phyloP scores from a whole-genome alignment of 1,140 invertebrate genomes.

The Pseudomyrmex concolor region DNA sequence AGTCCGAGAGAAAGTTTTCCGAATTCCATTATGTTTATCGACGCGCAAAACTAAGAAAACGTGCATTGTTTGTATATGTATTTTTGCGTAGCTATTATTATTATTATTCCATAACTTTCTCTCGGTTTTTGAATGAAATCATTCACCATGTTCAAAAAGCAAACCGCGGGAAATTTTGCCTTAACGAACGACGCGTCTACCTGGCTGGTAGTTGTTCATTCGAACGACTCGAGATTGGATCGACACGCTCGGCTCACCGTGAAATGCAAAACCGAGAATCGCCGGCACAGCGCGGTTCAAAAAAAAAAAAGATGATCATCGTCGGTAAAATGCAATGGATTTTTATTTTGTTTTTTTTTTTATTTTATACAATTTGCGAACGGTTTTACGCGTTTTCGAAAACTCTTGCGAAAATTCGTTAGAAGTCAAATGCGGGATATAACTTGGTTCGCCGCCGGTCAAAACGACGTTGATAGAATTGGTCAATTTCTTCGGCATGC shows the following conservation, averaged over 20 bases:
- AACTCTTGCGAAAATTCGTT: not conserved
- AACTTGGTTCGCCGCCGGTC: conserved; percentile 29
- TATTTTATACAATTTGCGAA: too few species aligned
- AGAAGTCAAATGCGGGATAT: too few species aligned
- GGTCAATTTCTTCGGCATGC: conserved; percentile 21
- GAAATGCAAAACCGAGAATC: conserved; percentile 48
- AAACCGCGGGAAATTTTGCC: conserved; percentile 19
- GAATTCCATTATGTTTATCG: too few species aligned
- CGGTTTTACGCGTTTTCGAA: too few species aligned
- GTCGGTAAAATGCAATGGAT: too few species aligned
- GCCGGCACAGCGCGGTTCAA: not conserved
- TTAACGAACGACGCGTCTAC: conserved; percentile 38
- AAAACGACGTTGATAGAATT: conserved; percentile 11
- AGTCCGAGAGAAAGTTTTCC: too few species aligned
- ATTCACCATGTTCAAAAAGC: not conserved
- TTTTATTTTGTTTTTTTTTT: too few species aligned
- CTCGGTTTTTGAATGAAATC: not conserved
- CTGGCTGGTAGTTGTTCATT: not conserved
- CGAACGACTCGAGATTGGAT: conserved; percentile 52
- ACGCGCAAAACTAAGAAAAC: too few species aligned
- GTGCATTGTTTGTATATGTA: not conserved
- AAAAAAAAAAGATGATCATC: not conserved
- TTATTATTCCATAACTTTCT: not conserved
- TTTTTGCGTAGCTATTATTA: not conserved
- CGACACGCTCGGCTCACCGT: conserved; percentile 57